Evolutionary conservation across 2,888 invertebrate genomes (phyloP), one percentile per base, ranked within the genome.

Genomic region (Sinodicranocentrus sp.): DNA sequence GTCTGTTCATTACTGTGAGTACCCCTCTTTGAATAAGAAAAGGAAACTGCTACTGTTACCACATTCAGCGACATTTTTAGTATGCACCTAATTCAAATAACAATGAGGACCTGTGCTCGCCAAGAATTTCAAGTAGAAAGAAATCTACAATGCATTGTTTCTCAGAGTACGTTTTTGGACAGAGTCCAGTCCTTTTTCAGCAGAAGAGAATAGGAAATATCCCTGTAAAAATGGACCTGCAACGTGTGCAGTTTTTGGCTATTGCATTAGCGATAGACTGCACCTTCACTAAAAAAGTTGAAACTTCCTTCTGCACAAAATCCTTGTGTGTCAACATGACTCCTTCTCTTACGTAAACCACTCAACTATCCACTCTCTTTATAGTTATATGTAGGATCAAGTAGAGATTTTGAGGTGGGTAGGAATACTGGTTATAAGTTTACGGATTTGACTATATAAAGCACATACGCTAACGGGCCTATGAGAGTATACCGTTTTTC

Each of bases 121-220:
- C 57, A 57, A 25, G 57, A 57, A 57, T 57, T 57, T 57, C 57
- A 57, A 57, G 57, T 57, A 57, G 57, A 17, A 33, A 33, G 25
- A 57, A 57, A 57, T 48, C 48, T 48, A 57, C n/a, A n/a, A n/a
- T n/a, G 10, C 33, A 33, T 33, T 33, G 21, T 25, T 57, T 23
- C 25, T 57, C 15, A 33, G n/a, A n/a, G n/a, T 52, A 8, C 21
- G 19, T 57, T 57, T 57, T 57, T 57, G 57, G 57, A 57, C 57
- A 21, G 1, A 57, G 57, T 57, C 57, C 57, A 57, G 10, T 21
- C 21, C 52, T 19, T 8, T 52, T 17, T n/a, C 52, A 17, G 17
- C 1, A 44, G 8, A n/a, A 48, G 48, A 48, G 6, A 52, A 17
- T n/a, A n/a, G 13, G n/a, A 44, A 44, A 44, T 8, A n/a, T n/a